These are phyloP conservation scores for Melipona quadrifasciata DNA, from an alignment of 1,140 invertebrate genomes.

Conservation along the genomic window DNA sequence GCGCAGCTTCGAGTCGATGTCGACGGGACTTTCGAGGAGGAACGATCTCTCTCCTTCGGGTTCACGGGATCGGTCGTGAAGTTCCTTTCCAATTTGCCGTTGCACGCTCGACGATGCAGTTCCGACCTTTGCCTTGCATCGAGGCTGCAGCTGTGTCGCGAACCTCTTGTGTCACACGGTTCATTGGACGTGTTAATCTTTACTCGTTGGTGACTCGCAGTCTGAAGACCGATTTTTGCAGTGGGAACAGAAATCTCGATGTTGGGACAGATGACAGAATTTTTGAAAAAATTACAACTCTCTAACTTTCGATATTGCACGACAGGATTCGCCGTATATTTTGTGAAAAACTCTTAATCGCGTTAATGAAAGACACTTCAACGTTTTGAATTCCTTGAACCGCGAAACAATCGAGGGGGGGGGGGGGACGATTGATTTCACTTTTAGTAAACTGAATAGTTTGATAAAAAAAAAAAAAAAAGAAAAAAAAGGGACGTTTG, in stretches of 20 bases:
- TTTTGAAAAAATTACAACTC: too few species aligned
- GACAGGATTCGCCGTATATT: too few species aligned
- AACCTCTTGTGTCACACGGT: background rate
- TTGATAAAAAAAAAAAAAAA: background rate
- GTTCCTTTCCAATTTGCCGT: slow-evolving; percentile 39
- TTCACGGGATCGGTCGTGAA: background rate
- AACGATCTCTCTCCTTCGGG: slow-evolving; percentile 31
- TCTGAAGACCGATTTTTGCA: background rate
- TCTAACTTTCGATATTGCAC: too few species aligned
- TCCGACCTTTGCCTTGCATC: slow-evolving; percentile 37
- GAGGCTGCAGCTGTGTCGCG: background rate
- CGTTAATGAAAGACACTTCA: background rate
- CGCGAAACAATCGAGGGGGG: background rate
- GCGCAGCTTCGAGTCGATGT: background rate
- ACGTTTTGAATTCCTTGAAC: background rate
- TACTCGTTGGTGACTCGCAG: background rate
- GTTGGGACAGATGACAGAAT: too few species aligned
- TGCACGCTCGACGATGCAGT: background rate
- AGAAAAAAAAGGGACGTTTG: background rate
- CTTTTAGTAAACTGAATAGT: background rate
- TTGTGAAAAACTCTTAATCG: background rate
- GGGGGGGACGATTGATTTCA: background rate
- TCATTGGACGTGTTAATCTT: background rate
- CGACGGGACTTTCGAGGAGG: background rate
- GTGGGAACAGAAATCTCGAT: background rate